Base-by-base conservation (phyloP, 2,797 vertebrate species). In the Harpagifer antarcticus region DNA sequence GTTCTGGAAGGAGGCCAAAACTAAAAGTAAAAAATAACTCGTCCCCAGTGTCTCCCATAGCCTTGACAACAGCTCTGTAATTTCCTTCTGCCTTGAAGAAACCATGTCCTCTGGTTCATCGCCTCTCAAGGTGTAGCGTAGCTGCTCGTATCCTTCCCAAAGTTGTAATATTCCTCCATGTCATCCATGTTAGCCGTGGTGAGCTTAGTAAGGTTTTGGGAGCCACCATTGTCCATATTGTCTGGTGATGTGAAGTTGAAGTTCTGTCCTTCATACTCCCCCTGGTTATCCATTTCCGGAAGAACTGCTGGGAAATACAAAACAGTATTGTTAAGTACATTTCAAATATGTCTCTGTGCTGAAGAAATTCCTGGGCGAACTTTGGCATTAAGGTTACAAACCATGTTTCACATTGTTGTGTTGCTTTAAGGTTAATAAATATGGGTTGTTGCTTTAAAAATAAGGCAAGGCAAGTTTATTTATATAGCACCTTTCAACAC, bases 121-220 rank as follows among this genome's bases (percentile, higher is more conserved):
- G 60, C 68, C 66, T 7, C 83, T 95, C 92, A 95, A 20, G 92
- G 92, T 62, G 94, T 93, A 15, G 89, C 80, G 82, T 96, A 96
- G 89, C 84, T 94, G 85, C 88, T 92, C 11, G 94, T 91, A 78
- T 96, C 95, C 80, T 96, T 96, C 79, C 93, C 94, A 60, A 95
- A 96, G 81, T 93, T 94, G 92, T 99, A 99, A 89, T 98, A 99
- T 27, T 97, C 97, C 94, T 99, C 97, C 91, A 94, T 94, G 85
- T 99, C 95, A 23, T 95, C 94, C 88, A 95, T 95, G 88, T 95
- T 94, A 14, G 94, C 94, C 31, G 93, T 97, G 0, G 96, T 93
- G 88, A 99, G 96, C 52, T 96, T 96, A 45, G 94, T 94, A 72
- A 95, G 91, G 88, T 95, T 96, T 65, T 95, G 94, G 49, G 94